Conservation (phyloP, 2,113 vertebrate species). For the Crotalus tigris region DNA sequence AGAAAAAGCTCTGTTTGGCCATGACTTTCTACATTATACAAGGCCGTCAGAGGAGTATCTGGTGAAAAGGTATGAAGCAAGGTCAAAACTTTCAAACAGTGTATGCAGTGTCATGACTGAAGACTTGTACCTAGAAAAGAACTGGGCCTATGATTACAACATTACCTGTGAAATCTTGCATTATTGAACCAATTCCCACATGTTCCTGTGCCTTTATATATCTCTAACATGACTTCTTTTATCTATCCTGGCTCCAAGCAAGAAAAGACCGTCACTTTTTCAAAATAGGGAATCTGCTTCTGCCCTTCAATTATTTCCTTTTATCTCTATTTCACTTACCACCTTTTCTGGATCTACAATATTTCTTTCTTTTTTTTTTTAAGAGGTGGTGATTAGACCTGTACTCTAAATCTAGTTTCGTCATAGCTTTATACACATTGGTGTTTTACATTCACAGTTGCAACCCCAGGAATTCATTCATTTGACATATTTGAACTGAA, state of each 20-base stretch:
- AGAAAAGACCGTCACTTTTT: neutral
- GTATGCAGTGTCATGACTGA: neutral
- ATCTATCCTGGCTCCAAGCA: neutral
- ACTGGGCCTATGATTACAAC: neutral
- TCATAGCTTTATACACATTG: too few species aligned
- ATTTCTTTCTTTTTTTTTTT: too few species aligned
- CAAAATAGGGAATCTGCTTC: neutral
- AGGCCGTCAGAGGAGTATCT: too few species aligned
- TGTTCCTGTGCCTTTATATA: neutral
- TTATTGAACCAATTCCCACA: neutral
- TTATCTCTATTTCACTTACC: neutral
- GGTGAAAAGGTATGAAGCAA: neutral
- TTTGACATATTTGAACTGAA: neutral
- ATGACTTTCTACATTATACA: too few species aligned
- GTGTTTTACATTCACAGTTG: neutral
- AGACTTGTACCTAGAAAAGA: neutral
- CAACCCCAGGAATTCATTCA: neutral
- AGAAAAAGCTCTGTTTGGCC: too few species aligned
- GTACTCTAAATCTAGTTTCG: neutral
- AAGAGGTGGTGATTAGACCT: too few species aligned
- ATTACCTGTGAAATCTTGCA: neutral
- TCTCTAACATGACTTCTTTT: neutral
- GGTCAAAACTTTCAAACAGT: neutral
- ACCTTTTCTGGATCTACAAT: neutral
- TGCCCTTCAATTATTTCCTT: neutral